These are phyloP conservation scores for Perognathus longimembris DNA, from an alignment of 2,113 vertebrate genomes.

Conservation along the genomic window DNA sequence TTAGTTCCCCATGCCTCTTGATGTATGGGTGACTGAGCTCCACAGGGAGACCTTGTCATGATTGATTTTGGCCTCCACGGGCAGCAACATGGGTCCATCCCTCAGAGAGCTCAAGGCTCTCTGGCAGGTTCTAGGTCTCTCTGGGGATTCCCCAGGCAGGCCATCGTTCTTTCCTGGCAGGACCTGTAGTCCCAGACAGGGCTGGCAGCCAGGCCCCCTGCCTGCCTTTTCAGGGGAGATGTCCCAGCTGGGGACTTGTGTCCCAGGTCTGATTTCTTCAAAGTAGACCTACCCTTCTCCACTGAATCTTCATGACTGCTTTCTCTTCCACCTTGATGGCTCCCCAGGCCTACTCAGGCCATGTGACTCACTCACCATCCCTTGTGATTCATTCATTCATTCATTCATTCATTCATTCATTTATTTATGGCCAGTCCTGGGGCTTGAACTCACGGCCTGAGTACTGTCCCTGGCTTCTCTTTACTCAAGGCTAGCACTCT, in stretches of 20 bases:
- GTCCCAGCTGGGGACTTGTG: not conserved
- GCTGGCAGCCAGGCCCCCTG: not conserved
- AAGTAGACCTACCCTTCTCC: not conserved
- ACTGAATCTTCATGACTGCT: not conserved
- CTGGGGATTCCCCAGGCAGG: not conserved
- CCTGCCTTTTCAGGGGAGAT: not conserved
- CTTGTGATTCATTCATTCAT: too few species aligned
- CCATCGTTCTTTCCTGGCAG: not conserved
- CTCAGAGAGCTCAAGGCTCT: not conserved
- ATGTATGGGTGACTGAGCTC: not conserved
- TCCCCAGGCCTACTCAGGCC: not conserved
- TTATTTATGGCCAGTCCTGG: too few species aligned
- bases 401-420: too few species aligned
- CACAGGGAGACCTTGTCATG: rapidly evolving
- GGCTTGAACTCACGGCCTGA: too few species aligned
- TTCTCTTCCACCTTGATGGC: not conserved
- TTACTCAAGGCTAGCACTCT: too few species aligned
- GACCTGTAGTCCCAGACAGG: too few species aligned
- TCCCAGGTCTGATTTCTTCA: not conserved
- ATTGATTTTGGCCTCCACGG: not conserved
- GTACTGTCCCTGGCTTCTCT: too few species aligned
- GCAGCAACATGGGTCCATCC: not conserved
- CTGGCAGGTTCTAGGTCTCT: not conserved
- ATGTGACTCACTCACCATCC: rapidly evolving
- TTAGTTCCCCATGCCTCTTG: not conserved